phyloP scores from a whole-genome alignment of 2,797 vertebrate genomes.

The Nannoperca australis region DNA sequence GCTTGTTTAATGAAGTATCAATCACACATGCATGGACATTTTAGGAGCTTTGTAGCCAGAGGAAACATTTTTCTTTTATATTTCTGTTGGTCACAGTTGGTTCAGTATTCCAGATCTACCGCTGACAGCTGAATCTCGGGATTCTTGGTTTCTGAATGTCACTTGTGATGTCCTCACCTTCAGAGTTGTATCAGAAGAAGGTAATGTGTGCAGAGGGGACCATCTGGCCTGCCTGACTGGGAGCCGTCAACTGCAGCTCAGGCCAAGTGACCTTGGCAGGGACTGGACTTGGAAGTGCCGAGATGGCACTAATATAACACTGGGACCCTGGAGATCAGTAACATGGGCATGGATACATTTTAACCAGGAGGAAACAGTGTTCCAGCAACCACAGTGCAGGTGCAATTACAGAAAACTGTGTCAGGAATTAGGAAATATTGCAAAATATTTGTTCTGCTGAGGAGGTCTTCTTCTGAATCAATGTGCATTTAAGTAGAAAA shows the following conservation, averaged over 20 bases:
- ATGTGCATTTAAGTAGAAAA: background rate
- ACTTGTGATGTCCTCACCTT: conserved; percentile 80
- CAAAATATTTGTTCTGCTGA: background rate
- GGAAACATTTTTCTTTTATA: background rate
- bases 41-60: background rate
- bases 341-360: conserved; percentile 44
- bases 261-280: conserved; percentile 84
- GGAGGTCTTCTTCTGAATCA: background rate
- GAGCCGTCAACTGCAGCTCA: conserved; percentile 71
- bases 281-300: conserved; percentile 63
- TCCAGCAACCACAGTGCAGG: conserved; percentile 19
- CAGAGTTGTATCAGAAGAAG: conserved; percentile 70
- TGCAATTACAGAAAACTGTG: conserved; percentile 2
- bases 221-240: conserved; percentile 83
- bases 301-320: conserved; percentile 76
- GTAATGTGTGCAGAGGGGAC: conserved; percentile 76
- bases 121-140: conserved; percentile 30
- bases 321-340: conserved; percentile 56
- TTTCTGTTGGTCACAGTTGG: conserved; percentile 20
- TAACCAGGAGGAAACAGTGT: conserved; percentile 27
- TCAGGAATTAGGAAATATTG: background rate
- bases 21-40: conserved; percentile 17
- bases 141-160: conserved; percentile 64
- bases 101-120: conserved; percentile 14
- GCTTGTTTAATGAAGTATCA: conserved; percentile 17